Evolutionary conservation across 2,888 invertebrate species (phyloP).

Genomic region (Onthophagus sagittarius): DNA sequence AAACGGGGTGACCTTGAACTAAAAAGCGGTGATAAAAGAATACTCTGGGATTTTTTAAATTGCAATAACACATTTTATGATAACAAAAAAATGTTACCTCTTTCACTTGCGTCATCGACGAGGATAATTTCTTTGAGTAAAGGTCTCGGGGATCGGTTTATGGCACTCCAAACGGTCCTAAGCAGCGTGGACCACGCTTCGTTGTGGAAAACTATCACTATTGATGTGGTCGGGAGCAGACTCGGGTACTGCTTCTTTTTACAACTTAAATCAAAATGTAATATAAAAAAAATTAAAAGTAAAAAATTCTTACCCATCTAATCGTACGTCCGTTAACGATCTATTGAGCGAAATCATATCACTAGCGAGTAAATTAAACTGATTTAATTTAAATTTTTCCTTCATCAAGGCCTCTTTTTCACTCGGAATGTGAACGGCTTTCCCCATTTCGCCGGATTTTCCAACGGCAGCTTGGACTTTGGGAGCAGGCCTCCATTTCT

Average conservation of each 20-base stretch:
- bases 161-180: conserved; percentile 94
- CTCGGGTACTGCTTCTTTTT: conserved; percentile 73
- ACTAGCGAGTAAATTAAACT: conserved; percentile 96
- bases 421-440: conserved; percentile 84
- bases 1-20: too few relatives aligned
- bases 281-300: too few relatives aligned
- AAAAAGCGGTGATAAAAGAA: too few relatives aligned
- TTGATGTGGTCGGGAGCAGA: conserved; percentile 86
- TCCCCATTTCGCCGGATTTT: conserved; percentile 88
- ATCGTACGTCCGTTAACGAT: conserved; percentile 88
- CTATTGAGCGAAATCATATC: conserved; percentile 97
- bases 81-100: conserved; percentile 55
- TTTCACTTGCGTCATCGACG: conserved; percentile 96
- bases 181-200: conserved; percentile 97
- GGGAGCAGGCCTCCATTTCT: conserved; percentile 71
- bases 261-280: conserved; percentile 56
- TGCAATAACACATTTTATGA: neutral
- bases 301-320: conserved; percentile 71
- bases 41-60: neutral
- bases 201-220: conserved; percentile 99
- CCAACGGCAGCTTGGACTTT: conserved; percentile 63
- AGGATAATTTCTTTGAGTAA: conserved; percentile 92
- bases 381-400: conserved; percentile 96
- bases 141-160: conserved; percentile 86
- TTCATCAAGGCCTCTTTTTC: conserved; percentile 85